These are phyloP conservation scores for Amphipyra berbera DNA, from an alignment of 2,888 invertebrate species.

Conservation along the genomic window DNA sequence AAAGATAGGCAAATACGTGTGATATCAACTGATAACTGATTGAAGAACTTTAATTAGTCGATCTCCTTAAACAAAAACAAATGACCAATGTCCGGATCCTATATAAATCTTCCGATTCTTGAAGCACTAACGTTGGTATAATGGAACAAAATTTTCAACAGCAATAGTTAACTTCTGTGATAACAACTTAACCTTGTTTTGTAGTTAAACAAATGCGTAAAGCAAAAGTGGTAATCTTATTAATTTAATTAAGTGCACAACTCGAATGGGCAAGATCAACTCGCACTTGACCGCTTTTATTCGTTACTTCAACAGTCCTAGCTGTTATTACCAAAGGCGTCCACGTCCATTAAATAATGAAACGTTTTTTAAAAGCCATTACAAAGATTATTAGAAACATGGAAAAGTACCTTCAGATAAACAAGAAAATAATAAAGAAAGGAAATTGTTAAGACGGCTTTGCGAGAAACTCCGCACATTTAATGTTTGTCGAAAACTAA, in stretches of 20 bases:
- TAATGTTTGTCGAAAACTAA: conserved; percentile 14
- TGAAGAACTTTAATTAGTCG: no score
- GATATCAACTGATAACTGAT: no score
- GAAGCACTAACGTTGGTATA: no score
- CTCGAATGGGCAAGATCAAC: not conserved
- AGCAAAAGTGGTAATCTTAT: not conserved
- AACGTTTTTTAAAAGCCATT: conserved; percentile 62
- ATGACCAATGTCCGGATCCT: no score
- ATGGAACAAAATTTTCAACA: not conserved
- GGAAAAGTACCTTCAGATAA: conserved; percentile 38
- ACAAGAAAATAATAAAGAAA: conserved; percentile 34
- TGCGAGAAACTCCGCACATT: conserved; percentile 20
- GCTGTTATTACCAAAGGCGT: conserved; percentile 56
- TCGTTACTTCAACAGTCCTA: conserved; percentile 54
- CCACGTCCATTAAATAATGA: conserved; percentile 66
- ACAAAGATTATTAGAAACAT: conserved; percentile 60
- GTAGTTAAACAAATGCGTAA: not conserved
- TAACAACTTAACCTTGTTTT: not conserved
- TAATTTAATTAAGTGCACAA: not conserved
- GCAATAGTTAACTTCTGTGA: not conserved
- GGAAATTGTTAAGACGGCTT: conserved; percentile 42
- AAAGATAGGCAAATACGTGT: no score
- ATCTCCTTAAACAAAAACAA: no score
- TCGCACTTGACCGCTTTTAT: conserved; percentile 41
- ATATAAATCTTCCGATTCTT: no score